These are phyloP conservation scores for Plebejus argus DNA, from an alignment of 2,888 invertebrate species.

Conservation along the genomic window DNA sequence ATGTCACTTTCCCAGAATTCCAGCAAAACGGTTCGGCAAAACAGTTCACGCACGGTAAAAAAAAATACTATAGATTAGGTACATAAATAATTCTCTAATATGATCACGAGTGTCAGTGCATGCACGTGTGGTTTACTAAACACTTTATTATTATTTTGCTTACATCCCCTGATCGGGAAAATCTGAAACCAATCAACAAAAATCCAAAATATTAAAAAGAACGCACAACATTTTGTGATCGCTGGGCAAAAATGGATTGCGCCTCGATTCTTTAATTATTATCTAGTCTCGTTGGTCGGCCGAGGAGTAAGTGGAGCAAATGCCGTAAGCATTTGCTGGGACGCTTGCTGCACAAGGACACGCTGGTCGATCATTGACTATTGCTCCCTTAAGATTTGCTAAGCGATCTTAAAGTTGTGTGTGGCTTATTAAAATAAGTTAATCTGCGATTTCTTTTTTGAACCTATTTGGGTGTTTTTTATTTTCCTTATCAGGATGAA, in stretches of 20 bases:
- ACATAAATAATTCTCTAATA: slow-evolving; percentile 77
- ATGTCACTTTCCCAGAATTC: slow-evolving; percentile 94
- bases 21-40: slow-evolving; percentile 94
- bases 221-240: not conserved
- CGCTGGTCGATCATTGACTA: too few species aligned
- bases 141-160: slow-evolving; percentile 40
- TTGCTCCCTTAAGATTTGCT: too few species aligned
- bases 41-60: slow-evolving; percentile 93
- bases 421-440: too few species aligned
- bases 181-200: not conserved
- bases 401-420: too few species aligned
- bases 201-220: not conserved
- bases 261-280: too few species aligned
- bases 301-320: too few species aligned
- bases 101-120: slow-evolving; percentile 77
- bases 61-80: slow-evolving; percentile 85
- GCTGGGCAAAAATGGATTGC: not conserved
- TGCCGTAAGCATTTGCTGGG: too few species aligned
- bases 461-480: not conserved
- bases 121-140: slow-evolving; percentile 69
- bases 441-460: too few species aligned
- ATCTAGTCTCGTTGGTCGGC: too few species aligned
- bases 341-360: too few species aligned
- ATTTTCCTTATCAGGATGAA: not conserved
- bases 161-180: not conserved